Evolutionary conservation across 2,797 vertebrate genomes (phyloP), one percentile per base, ranked within the genome.

Genomic region (Bradypus variegatus): DNA sequence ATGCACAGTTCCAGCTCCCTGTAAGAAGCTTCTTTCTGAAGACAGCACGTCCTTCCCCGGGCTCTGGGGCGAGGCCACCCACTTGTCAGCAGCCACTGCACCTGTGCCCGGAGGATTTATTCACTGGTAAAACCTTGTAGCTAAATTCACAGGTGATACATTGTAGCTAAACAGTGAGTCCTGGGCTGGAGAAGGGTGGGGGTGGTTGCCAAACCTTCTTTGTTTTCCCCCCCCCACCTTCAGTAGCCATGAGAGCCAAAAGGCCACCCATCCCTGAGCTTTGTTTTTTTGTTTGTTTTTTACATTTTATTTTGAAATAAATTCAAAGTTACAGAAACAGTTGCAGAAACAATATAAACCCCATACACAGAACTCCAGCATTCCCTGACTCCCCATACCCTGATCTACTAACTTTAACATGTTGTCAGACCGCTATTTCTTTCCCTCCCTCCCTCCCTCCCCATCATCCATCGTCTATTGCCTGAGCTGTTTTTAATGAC

Each of bases 41-140:
- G 50, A 8, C 50, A 6, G 19, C 8, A 29, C 11, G 23, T 65
- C 8, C 2, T 10, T 31, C 3, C 3, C 55, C 29, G 25, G 6
- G 50, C 36, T 70, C 45, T 16, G 19, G n/a, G 6, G 12, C 2
- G 27, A 36, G 36, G 29, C 2, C 5, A 1, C 15, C 33, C 29
- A 3, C 41, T 18, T 15, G 4, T 65, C 50, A 72, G 82, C 62
- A 36, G 83, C 23, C 2, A 6, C 14, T 45, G 6, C 6, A 16
- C 67, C 67, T 27, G 25, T 6, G 12, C n/a, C 25, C 21, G 33
- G 53, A 36, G 50, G 21, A 21, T 8, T 18, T 29, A 14, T 23
- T 1, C 8, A 4, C 9, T 3, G 3, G 27, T 1, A 23, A 70
- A 14, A 45, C 13, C 4, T 2, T 3, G 2, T 3, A 53, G 21